Conservation (phyloP, 1,140 invertebrate species). For the Nasonia vitripennis region DNA sequence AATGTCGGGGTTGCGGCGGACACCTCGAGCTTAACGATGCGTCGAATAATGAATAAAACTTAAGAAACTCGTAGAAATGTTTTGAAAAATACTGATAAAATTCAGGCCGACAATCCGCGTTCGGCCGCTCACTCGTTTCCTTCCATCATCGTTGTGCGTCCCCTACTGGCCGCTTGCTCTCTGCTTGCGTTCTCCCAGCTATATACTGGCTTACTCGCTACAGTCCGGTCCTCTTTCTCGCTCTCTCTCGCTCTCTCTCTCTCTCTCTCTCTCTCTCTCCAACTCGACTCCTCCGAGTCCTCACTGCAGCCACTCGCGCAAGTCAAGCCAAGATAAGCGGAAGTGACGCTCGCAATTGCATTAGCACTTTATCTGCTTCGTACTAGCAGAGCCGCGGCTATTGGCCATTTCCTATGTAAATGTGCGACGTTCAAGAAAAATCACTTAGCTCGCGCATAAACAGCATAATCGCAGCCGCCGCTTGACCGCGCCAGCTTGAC, state of each 20-base stretch:
- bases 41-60: neutral
- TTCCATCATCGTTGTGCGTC: slow-evolving; percentile 60
- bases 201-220: neutral
- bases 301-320: neutral
- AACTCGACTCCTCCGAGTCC: too few relatives aligned
- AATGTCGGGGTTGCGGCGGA: too few relatives aligned
- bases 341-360: neutral
- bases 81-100: slow-evolving; percentile 42
- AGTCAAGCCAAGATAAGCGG: neutral
- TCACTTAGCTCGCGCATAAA: neutral
- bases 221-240: neutral
- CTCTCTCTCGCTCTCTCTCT: neutral
- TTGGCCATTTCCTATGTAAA: slow-evolving; percentile 1
- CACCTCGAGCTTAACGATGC: too few relatives aligned
- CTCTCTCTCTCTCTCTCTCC: neutral
- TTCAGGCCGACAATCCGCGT: slow-evolving; percentile 39
- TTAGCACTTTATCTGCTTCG: neutral
- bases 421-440: neutral
- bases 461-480: too few relatives aligned
- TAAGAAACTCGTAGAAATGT: neutral
- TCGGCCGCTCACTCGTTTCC: slow-evolving; percentile 52
- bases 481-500: neutral
- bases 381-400: neutral
- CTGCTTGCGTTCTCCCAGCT: neutral
- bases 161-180: slow-evolving; percentile 34